A percentile compares a stretch with the other conserved stretches of the same genome.
Conservation (phyloP, 1,140 invertebrate genomes). For the Dreissena rostriformis region DNA sequence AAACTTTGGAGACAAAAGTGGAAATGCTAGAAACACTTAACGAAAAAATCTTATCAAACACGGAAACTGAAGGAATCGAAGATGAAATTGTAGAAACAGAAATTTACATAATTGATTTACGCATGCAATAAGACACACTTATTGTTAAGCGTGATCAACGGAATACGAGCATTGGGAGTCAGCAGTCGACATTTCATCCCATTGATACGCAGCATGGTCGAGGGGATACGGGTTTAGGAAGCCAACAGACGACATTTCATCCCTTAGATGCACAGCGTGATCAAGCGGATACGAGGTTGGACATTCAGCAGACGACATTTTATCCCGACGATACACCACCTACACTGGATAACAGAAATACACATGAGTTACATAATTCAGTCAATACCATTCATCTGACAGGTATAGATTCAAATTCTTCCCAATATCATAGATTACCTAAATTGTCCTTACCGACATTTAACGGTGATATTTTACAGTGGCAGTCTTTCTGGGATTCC, state of each 20-base stretch:
- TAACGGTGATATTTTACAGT: conserved; percentile 13
- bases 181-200: too few relatives aligned
- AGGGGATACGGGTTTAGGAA: not conserved
- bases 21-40: too few relatives aligned
- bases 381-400: too few relatives aligned
- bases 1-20: too few relatives aligned
- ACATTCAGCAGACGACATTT: not conserved
- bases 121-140: too few relatives aligned
- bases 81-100: too few relatives aligned
- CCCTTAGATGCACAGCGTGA: not conserved
- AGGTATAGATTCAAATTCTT: not conserved
- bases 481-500: conserved; percentile 46
- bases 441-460: conserved; percentile 26
- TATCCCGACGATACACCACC: not conserved
- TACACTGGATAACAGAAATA: not conserved
- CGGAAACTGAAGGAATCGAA: too few relatives aligned
- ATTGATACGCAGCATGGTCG: not conserved
- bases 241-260: not conserved
- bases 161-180: not conserved
- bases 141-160: not conserved
- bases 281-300: not conserved
- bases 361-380: too few relatives aligned
- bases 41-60: too few relatives aligned
- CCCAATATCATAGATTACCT: conserved; percentile 5
- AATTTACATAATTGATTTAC: not conserved